Evolutionary conservation across 2,888 invertebrate species (phyloP).

Genomic region (Ormyrus nitidulus): DNA sequence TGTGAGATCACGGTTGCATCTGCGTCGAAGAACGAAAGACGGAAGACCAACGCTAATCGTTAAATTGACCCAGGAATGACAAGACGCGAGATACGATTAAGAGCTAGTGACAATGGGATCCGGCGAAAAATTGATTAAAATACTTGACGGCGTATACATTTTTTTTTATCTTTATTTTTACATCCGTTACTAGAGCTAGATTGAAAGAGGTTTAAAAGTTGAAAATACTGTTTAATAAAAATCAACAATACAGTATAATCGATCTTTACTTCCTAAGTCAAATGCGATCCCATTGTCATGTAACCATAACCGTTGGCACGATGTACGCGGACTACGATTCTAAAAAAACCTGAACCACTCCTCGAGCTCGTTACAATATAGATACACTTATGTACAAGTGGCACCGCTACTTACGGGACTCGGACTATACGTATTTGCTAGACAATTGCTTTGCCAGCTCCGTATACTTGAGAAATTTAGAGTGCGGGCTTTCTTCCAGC

Average conservation of each 20-base stretch:
- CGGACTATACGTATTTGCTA: slow-evolving; percentile 93
- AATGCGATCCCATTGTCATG: slow-evolving; percentile 44
- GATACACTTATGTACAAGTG: slow-evolving; percentile 75
- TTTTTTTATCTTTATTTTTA: slow-evolving; percentile 10
- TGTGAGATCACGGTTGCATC: slow-evolving; percentile 22
- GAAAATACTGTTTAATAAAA: slow-evolving; percentile 20
- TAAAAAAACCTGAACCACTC: slow-evolving; percentile 51
- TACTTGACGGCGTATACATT: slow-evolving; percentile 25
- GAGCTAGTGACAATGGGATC: slow-evolving; percentile 50
- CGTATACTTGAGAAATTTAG: slow-evolving; percentile 98
- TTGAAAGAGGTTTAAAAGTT: slow-evolving; percentile 24
- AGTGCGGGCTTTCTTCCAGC: slow-evolving; percentile 92
- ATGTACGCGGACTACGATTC: slow-evolving; percentile 61
- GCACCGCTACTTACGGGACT: slow-evolving; percentile 76
- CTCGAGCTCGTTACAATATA: slow-evolving; percentile 70
- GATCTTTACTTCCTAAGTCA: slow-evolving; percentile 8
- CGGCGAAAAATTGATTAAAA: slow-evolving; percentile 19
- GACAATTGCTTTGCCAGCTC: slow-evolving; percentile 98
- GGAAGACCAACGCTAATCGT: slow-evolving; percentile 58
- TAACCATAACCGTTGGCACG: slow-evolving; percentile 58
- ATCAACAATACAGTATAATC: slow-evolving; percentile 1
- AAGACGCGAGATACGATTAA: slow-evolving; percentile 57
- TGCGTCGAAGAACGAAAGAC: slow-evolving; percentile 48
- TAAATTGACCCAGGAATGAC: slow-evolving; percentile 63
- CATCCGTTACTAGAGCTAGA: background rate